Evolutionary conservation across 2,888 invertebrate genomes (phyloP).

Genomic region (Cyrtodaria siliqua): DNA sequence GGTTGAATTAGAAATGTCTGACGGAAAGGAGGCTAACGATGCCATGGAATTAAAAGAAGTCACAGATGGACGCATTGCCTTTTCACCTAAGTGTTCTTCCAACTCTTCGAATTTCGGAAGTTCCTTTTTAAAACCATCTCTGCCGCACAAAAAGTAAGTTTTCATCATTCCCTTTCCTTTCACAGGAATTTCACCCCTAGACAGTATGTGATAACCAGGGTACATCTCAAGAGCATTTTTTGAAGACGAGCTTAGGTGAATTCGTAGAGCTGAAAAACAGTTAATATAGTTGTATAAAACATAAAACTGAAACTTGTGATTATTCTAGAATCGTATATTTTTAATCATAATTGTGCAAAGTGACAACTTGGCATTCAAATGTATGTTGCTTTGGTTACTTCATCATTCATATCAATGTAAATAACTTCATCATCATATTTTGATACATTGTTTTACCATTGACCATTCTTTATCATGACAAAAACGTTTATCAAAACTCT

Average conservation of each 20-base stretch:
- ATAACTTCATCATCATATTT: too few relatives aligned
- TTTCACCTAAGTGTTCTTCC: constrained; percentile 22
- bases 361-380: too few relatives aligned
- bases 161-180: constrained; percentile 98
- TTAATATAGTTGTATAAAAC: too few relatives aligned
- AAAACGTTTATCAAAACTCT: too few relatives aligned
- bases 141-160: constrained; percentile 91
- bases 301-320: too few relatives aligned
- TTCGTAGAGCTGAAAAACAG: constrained; percentile 70
- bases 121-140: constrained; percentile 73
- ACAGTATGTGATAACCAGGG: constrained; percentile 70
- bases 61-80: constrained; percentile 29
- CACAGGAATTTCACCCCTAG: constrained; percentile 90
- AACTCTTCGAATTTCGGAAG: constrained; percentile 66
- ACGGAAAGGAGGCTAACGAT: constrained; percentile 25
- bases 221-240: constrained; percentile 69
- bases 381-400: too few relatives aligned
- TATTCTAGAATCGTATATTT: too few relatives aligned
- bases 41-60: constrained; percentile 42
- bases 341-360: too few relatives aligned
- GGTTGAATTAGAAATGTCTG: background rate
- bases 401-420: too few relatives aligned
- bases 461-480: too few relatives aligned
- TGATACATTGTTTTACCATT: too few relatives aligned
- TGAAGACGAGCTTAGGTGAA: constrained; percentile 74